Base-by-base conservation (phyloP, 2,888 invertebrate genomes). In the Lycia hirtaria region DNA sequence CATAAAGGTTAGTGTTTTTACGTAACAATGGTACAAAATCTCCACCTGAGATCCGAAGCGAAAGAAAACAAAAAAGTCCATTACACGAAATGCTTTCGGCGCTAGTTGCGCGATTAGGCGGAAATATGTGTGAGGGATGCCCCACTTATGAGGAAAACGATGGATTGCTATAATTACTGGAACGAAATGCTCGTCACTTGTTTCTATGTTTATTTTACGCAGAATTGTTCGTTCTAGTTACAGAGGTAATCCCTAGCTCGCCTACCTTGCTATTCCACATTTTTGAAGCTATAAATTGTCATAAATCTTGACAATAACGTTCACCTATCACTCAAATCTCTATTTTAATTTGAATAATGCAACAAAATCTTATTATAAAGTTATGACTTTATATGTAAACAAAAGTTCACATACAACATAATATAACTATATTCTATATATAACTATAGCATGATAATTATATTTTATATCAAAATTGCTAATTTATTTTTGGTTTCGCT, bases 51-150 rank as follows among this genome's bases (percentile, higher is more conserved):
- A 76, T 73, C 73, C 67, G 64, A 72, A 76, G 72, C 67, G 72
- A 72, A 70, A 67, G 68, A 68, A 74, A 80, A 80, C 75, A 79
- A 81, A 82, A 81, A 81, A 77, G 65, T 62, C 71, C 77, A 78
- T 83, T 83, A 80, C 68, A 66, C 41, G 40, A 58, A 68, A 71
- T 66, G 68, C 70, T 72, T 72, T 70, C 69, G 38, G 53, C 56
- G 50, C 50, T 61, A 62, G 62, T 60, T 60, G 68, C 63, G 64
- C 64, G 68, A 71, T 73, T 75, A 67, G 52, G 41, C 44, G 61
- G 53, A 61, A 62, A 56, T 45, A 47, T 54, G 53, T 53, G 54
- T 51, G 63, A 44, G 22, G 45, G 74, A 69, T 66, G 64, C 65
- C 68, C 67, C 62, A 64, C 72, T 60, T 65, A 67, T 61, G 62